phyloP scores from a whole-genome alignment of 2,113 vertebrate species.

The Morone saxatilis region DNA sequence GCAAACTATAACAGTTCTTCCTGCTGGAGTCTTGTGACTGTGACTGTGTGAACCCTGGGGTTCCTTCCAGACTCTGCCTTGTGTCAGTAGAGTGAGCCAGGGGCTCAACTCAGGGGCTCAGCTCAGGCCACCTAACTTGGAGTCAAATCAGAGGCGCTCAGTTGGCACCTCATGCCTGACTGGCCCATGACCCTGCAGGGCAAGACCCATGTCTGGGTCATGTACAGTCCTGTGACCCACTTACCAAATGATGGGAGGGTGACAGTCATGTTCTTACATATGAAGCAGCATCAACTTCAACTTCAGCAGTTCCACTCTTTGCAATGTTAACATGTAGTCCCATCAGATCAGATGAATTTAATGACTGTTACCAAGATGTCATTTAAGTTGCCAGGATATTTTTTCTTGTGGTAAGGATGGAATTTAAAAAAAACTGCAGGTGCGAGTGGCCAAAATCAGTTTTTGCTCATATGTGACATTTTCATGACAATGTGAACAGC shows the following conservation, averaged over 20 bases:
- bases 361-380: neutral
- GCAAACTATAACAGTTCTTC: conserved; percentile 20
- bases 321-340: conserved; percentile 1
- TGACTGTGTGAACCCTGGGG: conserved; percentile 65
- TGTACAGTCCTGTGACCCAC: conserved; percentile 82
- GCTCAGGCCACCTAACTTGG: conserved; percentile 76
- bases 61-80: conserved; percentile 57
- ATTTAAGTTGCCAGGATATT: neutral
- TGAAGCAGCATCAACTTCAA: conserved; percentile 56
- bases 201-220: conserved; percentile 89
- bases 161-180: conserved; percentile 89
- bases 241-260: conserved; percentile 83
- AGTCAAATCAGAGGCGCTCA: conserved; percentile 82
- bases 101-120: conserved; percentile 65
- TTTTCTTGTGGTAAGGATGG: neutral
- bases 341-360: neutral
- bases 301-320: conserved; percentile 41
- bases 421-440: neutral
- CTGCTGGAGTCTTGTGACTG: conserved; percentile 57
- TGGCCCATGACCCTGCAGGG: conserved; percentile 90
- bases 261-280: conserved; percentile 77
- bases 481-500: too few relatives aligned
- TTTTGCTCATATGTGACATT: too few relatives aligned
- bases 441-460: too few relatives aligned
- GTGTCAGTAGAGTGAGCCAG: conserved; percentile 64